phyloP scores from a whole-genome alignment of 1,140 invertebrate species.

The Capitella teleta region DNA sequence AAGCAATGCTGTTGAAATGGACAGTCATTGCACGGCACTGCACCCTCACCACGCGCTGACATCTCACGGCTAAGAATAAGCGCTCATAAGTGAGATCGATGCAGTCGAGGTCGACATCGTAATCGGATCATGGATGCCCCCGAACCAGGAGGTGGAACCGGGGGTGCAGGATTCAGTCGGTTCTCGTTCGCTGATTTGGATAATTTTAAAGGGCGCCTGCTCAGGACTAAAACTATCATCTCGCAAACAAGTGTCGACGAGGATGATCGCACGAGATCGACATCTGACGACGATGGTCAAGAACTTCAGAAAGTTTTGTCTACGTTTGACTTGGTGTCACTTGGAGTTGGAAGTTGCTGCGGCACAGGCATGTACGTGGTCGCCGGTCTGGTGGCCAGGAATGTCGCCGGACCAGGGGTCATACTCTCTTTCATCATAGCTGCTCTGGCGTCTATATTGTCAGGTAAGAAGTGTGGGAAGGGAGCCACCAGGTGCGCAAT shows the following conservation, averaged over 20 bases:
- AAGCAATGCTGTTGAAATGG: too few species aligned
- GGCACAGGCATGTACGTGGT: slow-evolving; percentile 89
- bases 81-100: too few species aligned
- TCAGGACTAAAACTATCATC: slow-evolving; percentile 7
- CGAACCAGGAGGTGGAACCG: too few species aligned
- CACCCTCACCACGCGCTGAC: too few species aligned
- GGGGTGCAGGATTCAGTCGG: too few species aligned
- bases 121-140: too few species aligned
- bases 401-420: slow-evolving; percentile 75
- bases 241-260: slow-evolving; percentile 4
- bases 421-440: slow-evolving; percentile 81
- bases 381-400: slow-evolving; percentile 65
- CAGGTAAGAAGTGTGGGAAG: slow-evolving; percentile 57
- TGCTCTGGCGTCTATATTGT: slow-evolving; percentile 79
- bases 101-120: too few species aligned
- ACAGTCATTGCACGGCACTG: too few species aligned
- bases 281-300: neutral
- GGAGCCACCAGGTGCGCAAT: too few species aligned
- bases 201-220: neutral
- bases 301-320: slow-evolving; percentile 71
- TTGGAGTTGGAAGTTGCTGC: slow-evolving; percentile 84
- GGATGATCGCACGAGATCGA: too few species aligned
- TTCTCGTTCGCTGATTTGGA: slow-evolving; percentile 3
- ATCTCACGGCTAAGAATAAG: too few species aligned
- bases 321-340: slow-evolving; percentile 73